phyloP scores from a whole-genome alignment of 2,797 vertebrate genomes.

The Ctenosaura bakeri region DNA sequence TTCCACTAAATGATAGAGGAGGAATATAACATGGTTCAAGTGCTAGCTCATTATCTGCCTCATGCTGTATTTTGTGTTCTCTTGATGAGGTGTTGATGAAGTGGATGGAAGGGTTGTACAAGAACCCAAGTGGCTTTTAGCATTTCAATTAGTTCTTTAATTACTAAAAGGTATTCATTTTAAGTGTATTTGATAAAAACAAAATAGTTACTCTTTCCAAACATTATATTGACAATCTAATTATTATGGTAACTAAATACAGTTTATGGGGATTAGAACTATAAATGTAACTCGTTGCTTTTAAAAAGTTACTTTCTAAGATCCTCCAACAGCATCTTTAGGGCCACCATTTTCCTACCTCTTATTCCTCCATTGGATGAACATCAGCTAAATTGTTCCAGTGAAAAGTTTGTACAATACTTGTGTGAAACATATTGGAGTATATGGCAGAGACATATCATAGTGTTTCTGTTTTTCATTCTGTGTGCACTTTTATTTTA shows the following conservation, averaged over 20 bases:
- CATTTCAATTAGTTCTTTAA: too few relatives aligned
- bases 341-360: not conserved
- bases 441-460: not conserved
- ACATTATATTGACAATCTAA: not conserved
- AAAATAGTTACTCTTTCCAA: not conserved
- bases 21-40: not conserved
- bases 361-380: not conserved
- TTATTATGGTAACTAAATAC: not conserved
- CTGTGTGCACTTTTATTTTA: conserved; percentile 39
- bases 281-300: not conserved
- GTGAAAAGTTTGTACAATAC: not conserved
- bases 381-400: not conserved
- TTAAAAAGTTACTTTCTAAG: not conserved
- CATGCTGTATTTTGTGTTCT: not conserved
- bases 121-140: too few relatives aligned
- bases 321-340: not conserved
- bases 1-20: not conserved
- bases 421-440: not conserved
- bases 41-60: not conserved
- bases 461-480: conserved; percentile 29
- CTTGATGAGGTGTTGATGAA: not conserved
- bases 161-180: too few relatives aligned
- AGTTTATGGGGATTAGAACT: not conserved
- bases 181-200: not conserved
- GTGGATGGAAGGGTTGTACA: too few relatives aligned